Base-by-base conservation (phyloP, 2,888 invertebrate genomes). In the Meandrusa payeni region DNA sequence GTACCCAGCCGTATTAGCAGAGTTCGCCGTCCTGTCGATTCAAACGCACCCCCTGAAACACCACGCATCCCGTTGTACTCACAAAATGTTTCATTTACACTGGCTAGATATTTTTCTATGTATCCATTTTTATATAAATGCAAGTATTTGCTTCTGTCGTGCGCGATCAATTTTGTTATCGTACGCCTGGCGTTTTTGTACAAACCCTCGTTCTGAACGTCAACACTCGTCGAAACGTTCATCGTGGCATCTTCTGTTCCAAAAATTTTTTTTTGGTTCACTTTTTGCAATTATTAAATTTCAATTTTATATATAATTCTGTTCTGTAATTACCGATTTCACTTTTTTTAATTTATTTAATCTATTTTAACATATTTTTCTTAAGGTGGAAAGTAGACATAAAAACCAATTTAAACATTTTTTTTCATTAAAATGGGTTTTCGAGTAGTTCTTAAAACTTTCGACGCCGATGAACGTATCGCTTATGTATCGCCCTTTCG, bases 11-110 rank as follows among this genome's bases (percentile, higher is more conserved):
- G 91, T 90, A 80, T 91, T 90, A 81, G 90, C 81, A 77, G 91
- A 91, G 89, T 85, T 78, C 81, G 87, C 86, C 81, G 93, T 91
- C 92, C 88, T 81, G 93, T 90, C 91, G 87, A 91, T 91, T 80
- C 92, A 92, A 91, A 91, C 91, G 91, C 69, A 93, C 93, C 82
- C 70, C 74, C 86, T 86, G 86, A 82, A 87, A 82, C 72, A 82
- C 76, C 75, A 76, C 56, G 76, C 62, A 76, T 65, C 61, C 64
- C 65, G 64, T 69, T 78, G 76, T 69, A 76, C 62, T 45, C 43
- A 23, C 36, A 51, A 58, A 59, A 53, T 56, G 61, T 55, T 54
- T 54, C 50, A 53, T 36, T 53, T 52, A 51, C 54, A 61, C 57
- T 43, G 24, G 41, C n/a, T 39, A 15, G 28, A 47, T 27, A 31